phyloP scores from a whole-genome alignment of 2,888 invertebrate species.

The Sclerodermus sp. region DNA sequence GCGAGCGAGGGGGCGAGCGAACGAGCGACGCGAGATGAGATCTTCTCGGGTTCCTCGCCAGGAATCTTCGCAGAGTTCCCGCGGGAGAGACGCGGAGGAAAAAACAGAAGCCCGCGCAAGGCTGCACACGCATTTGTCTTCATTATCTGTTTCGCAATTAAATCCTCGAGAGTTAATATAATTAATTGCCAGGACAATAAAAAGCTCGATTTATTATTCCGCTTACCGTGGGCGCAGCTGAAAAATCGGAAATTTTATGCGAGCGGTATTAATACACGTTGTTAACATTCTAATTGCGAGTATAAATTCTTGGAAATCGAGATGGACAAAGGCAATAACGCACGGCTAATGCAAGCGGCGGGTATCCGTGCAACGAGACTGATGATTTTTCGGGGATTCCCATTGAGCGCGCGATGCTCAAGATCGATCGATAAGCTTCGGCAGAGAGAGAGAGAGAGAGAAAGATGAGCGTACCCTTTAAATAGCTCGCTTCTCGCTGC shows the following conservation, averaged over 20 bases:
- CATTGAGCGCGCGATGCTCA: neutral
- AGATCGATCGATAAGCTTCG: neutral
- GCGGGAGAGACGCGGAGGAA: neutral
- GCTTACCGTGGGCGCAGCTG: no score
- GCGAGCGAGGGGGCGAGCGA: no score
- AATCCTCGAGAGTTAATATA: conserved; percentile 3
- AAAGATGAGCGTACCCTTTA: conserved; percentile 4
- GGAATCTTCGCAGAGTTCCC: neutral
- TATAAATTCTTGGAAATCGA: neutral
- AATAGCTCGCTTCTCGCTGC: neutral
- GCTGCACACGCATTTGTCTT: neutral
- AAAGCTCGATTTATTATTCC: neutral
- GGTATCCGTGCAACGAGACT: neutral
- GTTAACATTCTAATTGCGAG: neutral
- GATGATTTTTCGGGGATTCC: neutral
- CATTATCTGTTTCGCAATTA: no score
- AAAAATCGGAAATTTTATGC: no score
- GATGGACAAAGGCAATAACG: conserved; percentile 1
- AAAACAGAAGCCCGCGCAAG: neutral
- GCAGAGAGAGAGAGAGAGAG: neutral
- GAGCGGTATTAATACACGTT: neutral
- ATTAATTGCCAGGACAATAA: conserved; percentile 6
- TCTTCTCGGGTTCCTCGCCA: conserved; percentile 12
- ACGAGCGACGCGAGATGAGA: conserved; percentile 14
- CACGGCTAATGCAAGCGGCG: conserved; percentile 1